These are phyloP conservation scores for Hemiprocne comata DNA, from an alignment of 2,113 vertebrate genomes.

Conservation along the genomic window DNA sequence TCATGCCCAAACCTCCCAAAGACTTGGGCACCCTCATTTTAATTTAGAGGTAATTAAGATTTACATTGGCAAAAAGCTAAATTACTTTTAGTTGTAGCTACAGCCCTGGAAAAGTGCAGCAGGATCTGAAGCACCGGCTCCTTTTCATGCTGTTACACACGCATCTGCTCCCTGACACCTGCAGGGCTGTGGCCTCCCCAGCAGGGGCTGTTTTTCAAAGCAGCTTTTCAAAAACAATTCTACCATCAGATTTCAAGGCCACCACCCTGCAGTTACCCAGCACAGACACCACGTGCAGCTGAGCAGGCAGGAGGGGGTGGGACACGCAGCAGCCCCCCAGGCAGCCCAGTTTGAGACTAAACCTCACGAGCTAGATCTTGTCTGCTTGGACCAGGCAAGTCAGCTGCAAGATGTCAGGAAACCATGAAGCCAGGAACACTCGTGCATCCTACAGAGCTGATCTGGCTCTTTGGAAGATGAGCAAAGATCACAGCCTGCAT, in stretches of 20 bases:
- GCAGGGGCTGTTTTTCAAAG: not conserved
- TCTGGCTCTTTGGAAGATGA: not conserved
- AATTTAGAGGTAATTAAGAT: not conserved
- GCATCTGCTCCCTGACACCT: not conserved
- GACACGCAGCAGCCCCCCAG: rapidly evolving
- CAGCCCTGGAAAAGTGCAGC: rapidly evolving
- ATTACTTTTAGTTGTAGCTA: not conserved
- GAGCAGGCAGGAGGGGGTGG: not conserved
- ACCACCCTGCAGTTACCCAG: not conserved
- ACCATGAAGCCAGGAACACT: not conserved
- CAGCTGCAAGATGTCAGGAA: not conserved
- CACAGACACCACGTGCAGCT: not conserved
- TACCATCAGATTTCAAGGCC: not conserved
- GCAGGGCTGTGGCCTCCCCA: not conserved
- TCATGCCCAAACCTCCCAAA: not conserved
- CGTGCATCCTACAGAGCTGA: not conserved
- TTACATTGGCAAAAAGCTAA: not conserved
- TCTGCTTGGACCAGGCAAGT: too few relatives aligned
- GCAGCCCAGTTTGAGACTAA: too few relatives aligned
- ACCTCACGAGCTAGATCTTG: too few relatives aligned
- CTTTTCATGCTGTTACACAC: not conserved
- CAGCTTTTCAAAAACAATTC: constrained; percentile 9
- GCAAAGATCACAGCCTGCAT: not conserved
- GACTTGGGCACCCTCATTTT: rapidly evolving
- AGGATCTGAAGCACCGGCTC: not conserved